A percentile compares a stretch with the other conserved stretches of the same genome.
Conservation (phyloP, 2,888 invertebrate genomes). For the Chrysolina americana region DNA sequence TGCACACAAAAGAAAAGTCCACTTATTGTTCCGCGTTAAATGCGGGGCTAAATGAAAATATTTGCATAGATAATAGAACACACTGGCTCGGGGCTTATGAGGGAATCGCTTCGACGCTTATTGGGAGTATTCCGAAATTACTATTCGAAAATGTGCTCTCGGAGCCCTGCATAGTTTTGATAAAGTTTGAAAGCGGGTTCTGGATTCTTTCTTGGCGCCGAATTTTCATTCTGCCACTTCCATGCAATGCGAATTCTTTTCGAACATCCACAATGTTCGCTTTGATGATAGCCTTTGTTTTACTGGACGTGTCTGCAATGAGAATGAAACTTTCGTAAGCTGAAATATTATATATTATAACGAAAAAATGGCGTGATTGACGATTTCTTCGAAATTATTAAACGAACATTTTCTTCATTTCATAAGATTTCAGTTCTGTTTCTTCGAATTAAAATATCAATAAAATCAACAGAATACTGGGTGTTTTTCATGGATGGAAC, state of each 20-base stretch:
- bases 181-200: constrained; percentile 22
- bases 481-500: too few relatives aligned
- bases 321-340: too few relatives aligned
- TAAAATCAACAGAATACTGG: too few relatives aligned
- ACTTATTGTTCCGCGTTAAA: constrained; percentile 41
- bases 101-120: constrained; percentile 20
- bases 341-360: too few relatives aligned
- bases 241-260: background rate
- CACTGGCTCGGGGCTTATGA: constrained; percentile 14
- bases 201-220: constrained; percentile 4
- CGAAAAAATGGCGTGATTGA: too few relatives aligned
- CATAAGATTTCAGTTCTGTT: too few relatives aligned
- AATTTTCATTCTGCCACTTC: background rate
- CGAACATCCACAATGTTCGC: too few relatives aligned
- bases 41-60: constrained; percentile 45
- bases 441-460: too few relatives aligned
- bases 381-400: too few relatives aligned
- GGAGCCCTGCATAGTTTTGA: constrained; percentile 16
- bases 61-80: constrained; percentile 44
- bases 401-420: too few relatives aligned
- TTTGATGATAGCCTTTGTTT: too few relatives aligned
- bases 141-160: constrained; percentile 24
- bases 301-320: too few relatives aligned
- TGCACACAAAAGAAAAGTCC: constrained; percentile 40
- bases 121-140: constrained; percentile 24